These are phyloP conservation scores for Labeo rohita DNA, from an alignment of 2,113 vertebrate genomes.

Conservation along the genomic window DNA sequence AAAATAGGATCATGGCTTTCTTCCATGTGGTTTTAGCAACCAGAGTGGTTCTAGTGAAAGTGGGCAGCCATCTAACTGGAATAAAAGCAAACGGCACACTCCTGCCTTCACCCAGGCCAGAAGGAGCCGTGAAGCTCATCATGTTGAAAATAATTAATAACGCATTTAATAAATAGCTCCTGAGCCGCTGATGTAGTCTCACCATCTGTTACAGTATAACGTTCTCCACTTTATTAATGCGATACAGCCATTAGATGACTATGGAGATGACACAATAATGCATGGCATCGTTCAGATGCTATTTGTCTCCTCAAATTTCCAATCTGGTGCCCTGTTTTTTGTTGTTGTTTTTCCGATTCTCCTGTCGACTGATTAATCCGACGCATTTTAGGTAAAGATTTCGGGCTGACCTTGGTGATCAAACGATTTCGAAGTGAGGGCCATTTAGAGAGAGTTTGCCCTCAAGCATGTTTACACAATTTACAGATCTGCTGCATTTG, in stretches of 20 bases:
- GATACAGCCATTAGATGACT: slow-evolving; percentile 75
- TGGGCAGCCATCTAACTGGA: slow-evolving; percentile 59
- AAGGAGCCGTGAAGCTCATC: slow-evolving; percentile 74
- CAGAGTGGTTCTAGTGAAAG: slow-evolving; percentile 27
- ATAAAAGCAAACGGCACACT: slow-evolving; percentile 63
- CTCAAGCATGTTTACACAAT: background rate
- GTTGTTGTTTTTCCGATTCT: slow-evolving; percentile 36
- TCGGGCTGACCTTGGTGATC: slow-evolving; percentile 66
- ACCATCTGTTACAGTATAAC: slow-evolving; percentile 78
- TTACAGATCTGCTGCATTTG: slow-evolving; percentile 4
- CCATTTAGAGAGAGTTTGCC: slow-evolving; percentile 52
- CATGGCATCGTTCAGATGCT: slow-evolving; percentile 75
- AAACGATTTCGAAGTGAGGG: slow-evolving; percentile 61
- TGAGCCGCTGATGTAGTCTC: slow-evolving; percentile 74
- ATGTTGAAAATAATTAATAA: slow-evolving; percentile 83
- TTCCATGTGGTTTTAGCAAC: background rate
- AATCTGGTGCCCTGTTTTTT: slow-evolving; percentile 67
- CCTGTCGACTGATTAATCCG: slow-evolving; percentile 66
- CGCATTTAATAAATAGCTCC: slow-evolving; percentile 82
- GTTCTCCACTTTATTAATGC: slow-evolving; percentile 76
- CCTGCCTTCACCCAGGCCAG: slow-evolving; percentile 62
- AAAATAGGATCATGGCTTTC: background rate
- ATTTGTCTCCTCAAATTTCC: slow-evolving; percentile 77
- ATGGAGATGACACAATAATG: slow-evolving; percentile 77
- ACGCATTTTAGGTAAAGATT: slow-evolving; percentile 64